These are phyloP conservation scores for Channa striata DNA, from an alignment of 2,797 vertebrate species.

Conservation along the genomic window DNA sequence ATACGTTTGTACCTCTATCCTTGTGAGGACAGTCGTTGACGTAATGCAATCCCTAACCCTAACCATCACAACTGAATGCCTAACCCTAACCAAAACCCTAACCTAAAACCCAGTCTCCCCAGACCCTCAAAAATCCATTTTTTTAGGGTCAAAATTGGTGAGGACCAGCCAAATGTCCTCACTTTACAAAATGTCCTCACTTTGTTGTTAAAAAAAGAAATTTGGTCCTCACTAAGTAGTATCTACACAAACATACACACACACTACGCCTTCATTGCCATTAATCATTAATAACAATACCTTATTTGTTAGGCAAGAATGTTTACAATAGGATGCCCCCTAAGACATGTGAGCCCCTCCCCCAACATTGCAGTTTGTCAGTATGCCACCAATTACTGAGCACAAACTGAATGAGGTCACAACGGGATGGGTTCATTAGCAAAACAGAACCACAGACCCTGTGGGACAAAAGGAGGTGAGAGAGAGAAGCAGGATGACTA, in stretches of 20 bases:
- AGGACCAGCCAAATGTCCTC: too few relatives aligned
- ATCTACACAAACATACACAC: constrained; percentile 38
- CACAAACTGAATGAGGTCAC: constrained; percentile 79
- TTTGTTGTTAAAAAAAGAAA: too few relatives aligned
- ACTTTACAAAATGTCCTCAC: too few relatives aligned
- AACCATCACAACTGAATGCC: too few relatives aligned
- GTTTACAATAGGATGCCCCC: constrained; percentile 69
- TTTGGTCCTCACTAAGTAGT: too few relatives aligned
- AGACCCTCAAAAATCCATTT: too few relatives aligned
- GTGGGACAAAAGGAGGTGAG: constrained; percentile 42
- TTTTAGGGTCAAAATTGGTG: too few relatives aligned
- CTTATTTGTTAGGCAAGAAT: constrained; percentile 78
- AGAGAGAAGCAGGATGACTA: neutral
- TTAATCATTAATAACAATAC: constrained; percentile 79
- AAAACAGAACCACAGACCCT: constrained; percentile 75
- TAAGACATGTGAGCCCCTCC: constrained; percentile 61
- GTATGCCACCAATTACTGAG: constrained; percentile 79
- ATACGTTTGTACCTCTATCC: too few relatives aligned
- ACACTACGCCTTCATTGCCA: constrained; percentile 50
- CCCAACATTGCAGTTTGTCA: constrained; percentile 67
- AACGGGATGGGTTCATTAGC: constrained; percentile 80
- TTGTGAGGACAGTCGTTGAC: too few relatives aligned
- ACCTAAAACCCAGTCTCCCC: too few relatives aligned
- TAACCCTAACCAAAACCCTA: too few relatives aligned
- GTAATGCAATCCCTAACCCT: too few relatives aligned